Conservation (phyloP, 30 jellyfish, hydroid and myxozoan genomes). For the Sanderia malayensis region DNA sequence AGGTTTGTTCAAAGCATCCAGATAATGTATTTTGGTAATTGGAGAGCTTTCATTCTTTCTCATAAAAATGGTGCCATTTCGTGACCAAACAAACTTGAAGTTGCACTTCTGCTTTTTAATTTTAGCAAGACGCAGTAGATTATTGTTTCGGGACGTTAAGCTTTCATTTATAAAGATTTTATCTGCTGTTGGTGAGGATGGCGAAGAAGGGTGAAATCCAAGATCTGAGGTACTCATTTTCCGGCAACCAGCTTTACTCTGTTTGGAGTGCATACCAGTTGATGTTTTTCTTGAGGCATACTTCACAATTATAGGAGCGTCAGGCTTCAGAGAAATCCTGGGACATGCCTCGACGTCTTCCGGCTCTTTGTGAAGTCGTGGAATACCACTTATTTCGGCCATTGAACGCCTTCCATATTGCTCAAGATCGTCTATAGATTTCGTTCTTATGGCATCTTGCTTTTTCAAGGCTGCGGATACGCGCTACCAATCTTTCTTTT, state of each 20-base stretch:
- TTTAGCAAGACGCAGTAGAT: constrained; percentile 7
- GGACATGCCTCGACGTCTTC: constrained; percentile 1
- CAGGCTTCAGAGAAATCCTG: not conserved
- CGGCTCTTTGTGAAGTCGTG: not conserved
- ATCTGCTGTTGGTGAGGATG: not conserved
- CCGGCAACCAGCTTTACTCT: not conserved
- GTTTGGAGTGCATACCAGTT: not conserved
- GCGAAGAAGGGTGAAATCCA: not conserved
- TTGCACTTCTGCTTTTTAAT: not conserved
- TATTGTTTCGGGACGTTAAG: not conserved
- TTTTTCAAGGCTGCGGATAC: not conserved
- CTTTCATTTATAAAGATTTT: not conserved
- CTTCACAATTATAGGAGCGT: not conserved
- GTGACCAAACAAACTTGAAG: not conserved
- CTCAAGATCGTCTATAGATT: constrained; percentile 6
- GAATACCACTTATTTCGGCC: constrained; percentile 2
- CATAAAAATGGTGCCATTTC: constrained; percentile 1
- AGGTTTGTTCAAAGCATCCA: not conserved
- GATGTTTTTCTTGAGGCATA: not conserved
- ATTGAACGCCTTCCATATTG: constrained; percentile 11
- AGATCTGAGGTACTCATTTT: not conserved
- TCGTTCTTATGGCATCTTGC: not conserved
- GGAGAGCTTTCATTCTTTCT: not conserved
- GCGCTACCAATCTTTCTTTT: not conserved
- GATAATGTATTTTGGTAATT: too few relatives aligned